Evolutionary conservation across 1,140 invertebrate species (phyloP), one percentile per base, ranked within the genome.

Genomic region (Aphis gossypii): DNA sequence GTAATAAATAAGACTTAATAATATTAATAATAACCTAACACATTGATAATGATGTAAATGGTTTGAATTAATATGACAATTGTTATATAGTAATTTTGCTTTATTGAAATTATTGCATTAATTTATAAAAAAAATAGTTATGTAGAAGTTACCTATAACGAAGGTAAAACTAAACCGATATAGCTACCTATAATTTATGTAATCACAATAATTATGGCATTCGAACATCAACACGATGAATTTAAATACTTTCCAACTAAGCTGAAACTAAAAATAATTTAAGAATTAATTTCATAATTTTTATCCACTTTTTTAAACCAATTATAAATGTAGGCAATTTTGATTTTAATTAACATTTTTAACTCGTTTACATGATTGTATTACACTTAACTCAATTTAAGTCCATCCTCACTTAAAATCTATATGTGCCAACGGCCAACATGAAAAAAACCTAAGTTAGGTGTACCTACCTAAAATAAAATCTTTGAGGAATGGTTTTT

Each of bases 381-480:
- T 89, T 89, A 89, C n/a, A 21, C 14, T 35, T 89, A 89, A 89
- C 23, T 89, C 51, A n/a, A 89, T 89, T 41, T 56, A 3, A 89
- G 88, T 89, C 20, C 21, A 48, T 30, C 48, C 46, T 87, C 44
- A 6, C 54, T 38, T 21, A 6, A 41, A 56, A 56, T 89, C 8
- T 86, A 46, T 41, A 18, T 89, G 21, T 38, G 2, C 2, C 9
- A 25, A 38, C 2, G 1, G 21, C 14, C 0, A 14, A 38, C n/a
- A 8, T 48, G 20, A 8, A 89, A 54, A 54, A 89, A 38, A 54
- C n/a, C 20, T 87, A n/a, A 51, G 6, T 5, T 51, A 2, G 51
- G 21, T 8, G 20, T 35, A 51, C 11, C 25, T 51, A 35, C 21
- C 21, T 23, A 51, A 54, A 51, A 54, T 89, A 35, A 89, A 89